Conservation (phyloP, 2,113 vertebrate species). For the Neopipo cinnamomea region DNA sequence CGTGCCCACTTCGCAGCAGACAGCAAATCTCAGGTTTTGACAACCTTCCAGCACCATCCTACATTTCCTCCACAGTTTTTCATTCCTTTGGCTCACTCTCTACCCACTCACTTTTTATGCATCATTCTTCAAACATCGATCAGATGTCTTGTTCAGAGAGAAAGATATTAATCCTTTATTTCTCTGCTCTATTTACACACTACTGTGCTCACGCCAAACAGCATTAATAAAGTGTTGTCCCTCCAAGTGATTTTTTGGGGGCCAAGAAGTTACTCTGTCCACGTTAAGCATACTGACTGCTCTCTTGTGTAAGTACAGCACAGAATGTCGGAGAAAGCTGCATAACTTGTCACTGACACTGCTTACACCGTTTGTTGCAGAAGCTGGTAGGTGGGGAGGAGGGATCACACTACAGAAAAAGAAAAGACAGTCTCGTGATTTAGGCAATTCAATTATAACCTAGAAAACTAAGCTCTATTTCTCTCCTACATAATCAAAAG, state of each 20-base stretch:
- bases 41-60: conserved; percentile 51
- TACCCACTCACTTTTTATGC: conserved; percentile 50
- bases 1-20: conserved; percentile 24
- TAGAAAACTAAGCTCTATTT: not conserved
- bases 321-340: not conserved
- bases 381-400: conserved; percentile 36
- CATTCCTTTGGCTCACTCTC: conserved; percentile 51
- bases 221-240: not conserved
- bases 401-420: conserved; percentile 9
- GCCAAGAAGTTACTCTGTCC: not conserved
- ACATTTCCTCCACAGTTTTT: conserved; percentile 48
- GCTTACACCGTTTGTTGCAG: not conserved
- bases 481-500: not conserved
- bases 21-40: conserved; percentile 31
- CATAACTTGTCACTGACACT: not conserved
- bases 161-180: not conserved
- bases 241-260: not conserved
- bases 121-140: not conserved
- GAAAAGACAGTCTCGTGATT: not conserved
- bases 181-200: not conserved
- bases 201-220: not conserved
- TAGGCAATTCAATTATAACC: conserved; percentile 1
- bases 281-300: not conserved
- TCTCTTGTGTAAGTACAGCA: not conserved
- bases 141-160: not conserved